phyloP scores from a whole-genome alignment of 2,113 vertebrate species.

The Hyperoodon ampullatus region DNA sequence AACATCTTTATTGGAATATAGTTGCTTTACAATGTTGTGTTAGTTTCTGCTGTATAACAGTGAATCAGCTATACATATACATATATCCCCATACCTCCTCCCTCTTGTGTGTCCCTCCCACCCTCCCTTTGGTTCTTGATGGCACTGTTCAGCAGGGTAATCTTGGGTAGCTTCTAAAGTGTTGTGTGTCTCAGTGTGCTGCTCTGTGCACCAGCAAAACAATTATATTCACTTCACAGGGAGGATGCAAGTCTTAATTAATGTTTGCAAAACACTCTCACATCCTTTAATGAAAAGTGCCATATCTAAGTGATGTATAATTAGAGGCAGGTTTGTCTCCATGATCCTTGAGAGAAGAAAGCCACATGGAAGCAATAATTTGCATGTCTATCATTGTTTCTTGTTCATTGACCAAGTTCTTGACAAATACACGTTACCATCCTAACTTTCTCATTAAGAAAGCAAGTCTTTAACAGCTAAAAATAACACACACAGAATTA shows the following conservation, averaged over 20 bases:
- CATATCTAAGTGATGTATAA: slow-evolving; percentile 34
- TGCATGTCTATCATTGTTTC: slow-evolving; percentile 17
- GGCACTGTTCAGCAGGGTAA: neutral
- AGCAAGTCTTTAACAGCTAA: slow-evolving; percentile 51
- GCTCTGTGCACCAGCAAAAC: neutral
- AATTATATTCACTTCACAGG: slow-evolving; percentile 55
- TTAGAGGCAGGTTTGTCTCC: slow-evolving; percentile 58
- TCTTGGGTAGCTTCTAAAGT: neutral
- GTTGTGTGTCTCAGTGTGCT: slow-evolving; percentile 38
- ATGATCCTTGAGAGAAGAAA: slow-evolving; percentile 42
- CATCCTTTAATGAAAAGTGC: slow-evolving; percentile 58
- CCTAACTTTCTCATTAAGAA: slow-evolving; percentile 41
- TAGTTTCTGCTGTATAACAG: too few relatives aligned
- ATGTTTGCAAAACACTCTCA: slow-evolving; percentile 52
- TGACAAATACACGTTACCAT: slow-evolving; percentile 22
- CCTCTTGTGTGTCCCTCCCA: too few relatives aligned
- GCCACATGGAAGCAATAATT: slow-evolving; percentile 56
- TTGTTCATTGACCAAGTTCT: slow-evolving; percentile 53
- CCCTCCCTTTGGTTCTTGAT: neutral
- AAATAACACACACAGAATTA: slow-evolving; percentile 60
- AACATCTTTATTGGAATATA: too few relatives aligned
- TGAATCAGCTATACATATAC: too few relatives aligned
- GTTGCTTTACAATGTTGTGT: too few relatives aligned
- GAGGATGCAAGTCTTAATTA: slow-evolving; percentile 49
- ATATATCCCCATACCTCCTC: too few relatives aligned